Conservation (phyloP, 2,113 vertebrate genomes). For the Peucedramus taeniatus region DNA sequence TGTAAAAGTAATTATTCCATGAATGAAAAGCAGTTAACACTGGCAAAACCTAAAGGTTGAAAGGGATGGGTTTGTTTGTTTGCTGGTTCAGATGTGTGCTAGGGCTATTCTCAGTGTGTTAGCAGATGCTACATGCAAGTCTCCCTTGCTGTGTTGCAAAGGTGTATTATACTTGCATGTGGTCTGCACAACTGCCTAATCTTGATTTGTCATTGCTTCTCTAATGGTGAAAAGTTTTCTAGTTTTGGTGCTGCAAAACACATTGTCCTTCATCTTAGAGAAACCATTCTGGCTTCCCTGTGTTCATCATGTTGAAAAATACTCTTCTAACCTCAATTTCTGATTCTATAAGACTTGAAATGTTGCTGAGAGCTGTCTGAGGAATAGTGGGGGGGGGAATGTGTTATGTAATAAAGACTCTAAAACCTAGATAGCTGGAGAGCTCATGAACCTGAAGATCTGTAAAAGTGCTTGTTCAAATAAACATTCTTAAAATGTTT, state of each 20-base stretch:
- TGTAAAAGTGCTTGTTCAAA: background rate
- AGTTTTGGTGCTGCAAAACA: background rate
- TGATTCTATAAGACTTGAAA: background rate
- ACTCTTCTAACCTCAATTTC: background rate
- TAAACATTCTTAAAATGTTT: background rate
- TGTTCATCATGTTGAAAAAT: rapidly evolving
- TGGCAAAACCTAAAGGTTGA: background rate
- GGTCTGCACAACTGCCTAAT: background rate
- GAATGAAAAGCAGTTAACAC: background rate
- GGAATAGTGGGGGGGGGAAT: rapidly evolving
- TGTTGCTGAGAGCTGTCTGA: background rate
- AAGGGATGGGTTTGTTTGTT: background rate
- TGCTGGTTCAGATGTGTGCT: rapidly evolving
- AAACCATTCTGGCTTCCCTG: background rate
- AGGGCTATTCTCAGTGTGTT: background rate
- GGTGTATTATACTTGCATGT: rapidly evolving
- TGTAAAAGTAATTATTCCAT: background rate
- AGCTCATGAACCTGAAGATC: background rate
- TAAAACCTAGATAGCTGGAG: background rate
- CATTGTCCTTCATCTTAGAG: background rate
- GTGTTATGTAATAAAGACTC: background rate
- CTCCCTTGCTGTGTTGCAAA: background rate
- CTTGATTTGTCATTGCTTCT: background rate
- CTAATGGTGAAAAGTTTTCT: background rate
- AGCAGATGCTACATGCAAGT: background rate